Percentiles rank a stretch among this genome's conserved stretches.
Conservation (phyloP, 2,888 invertebrate genomes). For the Falcaria lacertinaria region DNA sequence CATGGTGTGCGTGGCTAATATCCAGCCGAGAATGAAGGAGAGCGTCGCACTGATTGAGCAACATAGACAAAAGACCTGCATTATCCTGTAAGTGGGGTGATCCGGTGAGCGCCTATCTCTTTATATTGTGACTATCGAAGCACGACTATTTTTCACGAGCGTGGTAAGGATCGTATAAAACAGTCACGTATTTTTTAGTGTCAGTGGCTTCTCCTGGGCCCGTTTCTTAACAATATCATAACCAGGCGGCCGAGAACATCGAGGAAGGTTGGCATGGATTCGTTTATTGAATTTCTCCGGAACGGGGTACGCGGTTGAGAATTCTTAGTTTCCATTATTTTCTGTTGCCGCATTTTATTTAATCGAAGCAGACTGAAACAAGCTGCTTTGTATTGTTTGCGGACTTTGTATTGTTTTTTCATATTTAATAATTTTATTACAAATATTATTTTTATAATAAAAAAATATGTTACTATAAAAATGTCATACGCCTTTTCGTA, state of each 20-base stretch:
- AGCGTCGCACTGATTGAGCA: conserved; percentile 43
- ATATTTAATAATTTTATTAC: too few relatives aligned
- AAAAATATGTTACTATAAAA: too few relatives aligned
- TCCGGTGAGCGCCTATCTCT: conserved; percentile 48
- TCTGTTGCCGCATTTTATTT: conserved; percentile 22
- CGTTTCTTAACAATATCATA: conserved; percentile 57
- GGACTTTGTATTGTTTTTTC: too few relatives aligned
- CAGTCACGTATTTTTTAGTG: conserved; percentile 63
- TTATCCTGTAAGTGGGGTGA: conserved; percentile 52
- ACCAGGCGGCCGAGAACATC: conserved; percentile 34
- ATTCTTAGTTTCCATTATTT: conserved; percentile 32
- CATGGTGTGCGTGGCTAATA: conserved; percentile 35
- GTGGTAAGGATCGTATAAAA: conserved; percentile 45
- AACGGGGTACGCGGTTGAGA: conserved; percentile 44
- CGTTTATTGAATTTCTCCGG: conserved; percentile 50
- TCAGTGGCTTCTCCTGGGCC: conserved; percentile 44
- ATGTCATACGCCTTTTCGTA: too few relatives aligned
- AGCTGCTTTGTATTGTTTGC: conserved; percentile 22
- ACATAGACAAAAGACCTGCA: conserved; percentile 54
- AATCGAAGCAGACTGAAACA: conserved; percentile 15
- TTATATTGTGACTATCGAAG: conserved; percentile 48
- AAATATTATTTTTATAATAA: too few relatives aligned
- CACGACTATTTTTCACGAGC: conserved; percentile 44
- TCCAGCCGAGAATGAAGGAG: conserved; percentile 39
- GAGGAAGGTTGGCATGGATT: conserved; percentile 26